Evolutionary conservation across 2,797 vertebrate species (phyloP), one percentile per base, ranked within the genome.

Genomic region (Neosalanx taihuensis): DNA sequence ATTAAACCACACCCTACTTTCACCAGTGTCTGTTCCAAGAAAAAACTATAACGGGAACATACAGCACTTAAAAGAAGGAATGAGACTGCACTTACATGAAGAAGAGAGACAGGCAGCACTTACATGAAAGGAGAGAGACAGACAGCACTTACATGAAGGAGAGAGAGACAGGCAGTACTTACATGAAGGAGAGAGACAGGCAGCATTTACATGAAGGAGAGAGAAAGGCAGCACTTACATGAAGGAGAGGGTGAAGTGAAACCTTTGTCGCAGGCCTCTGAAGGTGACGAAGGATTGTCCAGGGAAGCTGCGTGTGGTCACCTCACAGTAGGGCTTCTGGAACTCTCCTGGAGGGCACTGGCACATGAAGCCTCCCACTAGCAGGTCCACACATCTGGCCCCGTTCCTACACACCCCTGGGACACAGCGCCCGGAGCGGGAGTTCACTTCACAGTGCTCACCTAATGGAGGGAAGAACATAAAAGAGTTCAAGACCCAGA

Each of bases 301-400:
- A 0, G 95, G 94, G 79, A 96, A 96, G 89, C 92, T 95, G 76
- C 94, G 87, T 5, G 95, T 92, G 81, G 91, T 93, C 90, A 95
- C 92, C 83, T 94, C 91, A 0, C 94, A 96, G 85, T 93, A 96
- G 0, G 95, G 95, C 77, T 90, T 85, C 88, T 95, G 92, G 0
- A 86, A 95, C 69, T 88, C 93, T 0, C 93, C 94, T 0, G 93
- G 85, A 0, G 94, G 94, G 46, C 95, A 96, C 83, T 94, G 91
- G 1, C 95, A 96, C 84, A 90, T 91, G 85, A 96, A 95, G 41
- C 95, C 95, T 1, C 94, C 95, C 0, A 96, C 85, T 65, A 96
- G 93, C 70, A 96, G 91, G 85, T 96, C 94, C 75, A 96, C 85
- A 0, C 95, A 96, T 15, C 89, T 93, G 5, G 94, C 95, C 2